Conservation (phyloP, 2,888 invertebrate species). For the Tryphoninae sp. region DNA sequence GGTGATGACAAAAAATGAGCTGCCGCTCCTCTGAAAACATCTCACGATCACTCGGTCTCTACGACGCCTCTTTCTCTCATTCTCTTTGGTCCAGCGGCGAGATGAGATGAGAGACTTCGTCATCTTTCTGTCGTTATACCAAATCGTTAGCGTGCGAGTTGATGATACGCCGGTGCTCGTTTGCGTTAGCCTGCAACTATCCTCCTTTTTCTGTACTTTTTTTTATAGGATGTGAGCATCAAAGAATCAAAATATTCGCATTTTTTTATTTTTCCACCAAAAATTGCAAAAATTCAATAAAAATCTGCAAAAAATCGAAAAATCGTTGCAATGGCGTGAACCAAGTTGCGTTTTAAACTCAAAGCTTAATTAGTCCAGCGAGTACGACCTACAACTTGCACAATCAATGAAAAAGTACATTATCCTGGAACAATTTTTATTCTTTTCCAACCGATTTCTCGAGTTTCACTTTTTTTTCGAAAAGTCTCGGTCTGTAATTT, state of each 20-base stretch:
- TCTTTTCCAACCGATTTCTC: neutral
- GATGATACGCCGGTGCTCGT: constrained; percentile 30
- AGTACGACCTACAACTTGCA: no score
- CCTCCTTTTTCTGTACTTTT: constrained; percentile 9
- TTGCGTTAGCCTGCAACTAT: constrained; percentile 29
- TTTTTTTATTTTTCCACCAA: no score
- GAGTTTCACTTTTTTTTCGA: neutral
- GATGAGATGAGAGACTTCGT: constrained; percentile 30
- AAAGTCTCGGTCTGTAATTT: constrained; percentile 9
- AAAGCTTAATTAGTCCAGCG: no score
- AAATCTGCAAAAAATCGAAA: no score
- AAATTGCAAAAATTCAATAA: no score
- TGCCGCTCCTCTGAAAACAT: constrained; percentile 11
- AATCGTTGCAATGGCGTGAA: no score
- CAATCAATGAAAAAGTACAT: no score
- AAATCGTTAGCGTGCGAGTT: constrained; percentile 47
- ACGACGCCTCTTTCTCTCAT: constrained; percentile 8
- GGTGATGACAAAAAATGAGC: neutral
- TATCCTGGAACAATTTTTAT: no score
- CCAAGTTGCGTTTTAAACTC: no score
- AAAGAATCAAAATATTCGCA: no score
- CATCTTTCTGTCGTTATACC: constrained; percentile 51
- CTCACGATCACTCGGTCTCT: neutral
- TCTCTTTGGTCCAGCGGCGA: constrained; percentile 1
- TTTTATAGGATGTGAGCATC: no score